Base-by-base conservation (phyloP, 2,888 invertebrate species). In the Euclidia mi region DNA sequence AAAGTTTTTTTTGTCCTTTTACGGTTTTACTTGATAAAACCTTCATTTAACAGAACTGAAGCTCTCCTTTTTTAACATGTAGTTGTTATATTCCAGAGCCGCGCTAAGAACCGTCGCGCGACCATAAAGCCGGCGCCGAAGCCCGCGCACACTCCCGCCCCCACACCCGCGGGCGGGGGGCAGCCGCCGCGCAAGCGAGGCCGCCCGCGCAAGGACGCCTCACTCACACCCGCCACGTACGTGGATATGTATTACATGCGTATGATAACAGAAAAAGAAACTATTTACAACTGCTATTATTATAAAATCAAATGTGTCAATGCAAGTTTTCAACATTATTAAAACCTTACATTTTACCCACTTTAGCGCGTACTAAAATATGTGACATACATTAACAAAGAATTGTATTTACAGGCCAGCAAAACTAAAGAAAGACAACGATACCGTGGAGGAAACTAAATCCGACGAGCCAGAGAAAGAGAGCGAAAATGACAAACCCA, bases 191-290 rank as follows among this genome's bases (percentile, higher is more conserved):
- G 20, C 20, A 93, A 92, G 58, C 82, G 92, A 0, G 93, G 93
- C 0, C 84, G 93, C 0, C 93, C 93, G 29, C 84, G 92, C 62
- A 92, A 92, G 63, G 88, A 85, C 0, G 61, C 57, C 34, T 79
- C 77, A 57, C 62, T 82, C 87, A 1, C 28, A 14, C 10, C 37
- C 6, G 14, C 44, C 1, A 34, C 28, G 56, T 89, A 35, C 80
- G 87, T 81, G 35, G 2, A 31, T 9, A 31, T 10, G 10, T 31
- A 7, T 4, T 29, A 29, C 29, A 10, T 4, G 9, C 29, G 3
- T 7, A n/a, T n/a, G n/a, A n/a, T n/a, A n/a, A n/a, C n/a, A n/a
- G n/a, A n/a, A n/a, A n/a, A n/a, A n/a, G n/a, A n/a, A n/a, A n/a
- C n/a, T n/a, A n/a, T n/a, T n/a, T n/a, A n/a, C n/a, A n/a, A n/a